phyloP scores from a whole-genome alignment of 2,113 vertebrate genomes.

The Rhagologus leucostigma region DNA sequence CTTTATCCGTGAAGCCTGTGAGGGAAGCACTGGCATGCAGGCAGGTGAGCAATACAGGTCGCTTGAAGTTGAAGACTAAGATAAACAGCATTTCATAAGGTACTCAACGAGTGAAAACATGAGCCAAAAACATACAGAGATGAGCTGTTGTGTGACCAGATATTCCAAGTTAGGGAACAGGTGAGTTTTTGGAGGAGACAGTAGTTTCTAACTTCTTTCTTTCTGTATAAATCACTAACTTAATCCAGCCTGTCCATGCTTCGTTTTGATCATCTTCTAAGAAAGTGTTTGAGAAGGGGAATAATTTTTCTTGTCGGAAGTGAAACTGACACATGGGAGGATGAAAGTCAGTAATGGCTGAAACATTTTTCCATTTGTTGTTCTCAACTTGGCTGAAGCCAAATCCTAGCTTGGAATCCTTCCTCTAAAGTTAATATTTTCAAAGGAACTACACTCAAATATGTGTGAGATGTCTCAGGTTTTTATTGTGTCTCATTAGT shows the following conservation, averaged over 20 bases:
- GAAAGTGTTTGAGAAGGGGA: background rate
- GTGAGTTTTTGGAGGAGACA: background rate
- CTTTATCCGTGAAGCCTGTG: background rate
- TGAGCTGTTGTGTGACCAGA: background rate
- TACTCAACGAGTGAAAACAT: background rate
- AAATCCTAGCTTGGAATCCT: background rate
- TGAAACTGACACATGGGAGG: background rate
- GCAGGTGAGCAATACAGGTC: background rate
- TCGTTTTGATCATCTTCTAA: background rate
- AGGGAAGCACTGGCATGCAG: background rate
- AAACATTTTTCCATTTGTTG: background rate
- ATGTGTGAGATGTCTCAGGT: background rate
- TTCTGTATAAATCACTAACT: background rate
- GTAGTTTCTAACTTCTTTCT: background rate
- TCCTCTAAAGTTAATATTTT: background rate
- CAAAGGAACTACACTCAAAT: background rate
- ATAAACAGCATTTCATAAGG: background rate
- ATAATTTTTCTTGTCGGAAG: background rate
- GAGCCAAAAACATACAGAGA: background rate
- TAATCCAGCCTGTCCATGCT: background rate
- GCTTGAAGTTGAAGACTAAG: background rate
- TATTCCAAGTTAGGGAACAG: background rate
- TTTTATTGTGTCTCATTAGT: background rate
- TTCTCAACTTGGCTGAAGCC: background rate
- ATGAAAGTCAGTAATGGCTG: background rate